Evolutionary conservation across 1,140 invertebrate species (phyloP), one percentile per base, ranked within the genome.

Genomic region (Spodoptera litura): DNA sequence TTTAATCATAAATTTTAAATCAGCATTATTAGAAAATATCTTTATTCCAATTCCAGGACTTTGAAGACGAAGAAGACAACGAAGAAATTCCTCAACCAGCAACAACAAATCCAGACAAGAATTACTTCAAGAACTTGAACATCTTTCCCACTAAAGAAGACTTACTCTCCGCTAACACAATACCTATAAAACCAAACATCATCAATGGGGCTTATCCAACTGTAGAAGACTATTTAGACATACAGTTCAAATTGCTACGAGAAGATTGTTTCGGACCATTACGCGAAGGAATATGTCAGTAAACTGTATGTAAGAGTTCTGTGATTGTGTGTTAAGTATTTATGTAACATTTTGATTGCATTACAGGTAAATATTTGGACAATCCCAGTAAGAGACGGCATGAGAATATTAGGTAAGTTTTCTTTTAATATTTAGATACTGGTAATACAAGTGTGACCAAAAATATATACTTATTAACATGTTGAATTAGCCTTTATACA

Each of bases 231-330:
- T 94, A 94, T 61, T 78, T 93, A 10, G 91, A 94, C 38, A 44
- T 93, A 38, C 93, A 94, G 72, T 93, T 94, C 61, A 91, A 90
- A 71, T 82, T 94, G 53, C 73, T 94, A 27, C 81, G 93, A 77
- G 92, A 94, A 86, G 93, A 94, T 56, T 93, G 85, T 49, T 93
- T 89, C 81, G 91, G 91, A 27, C 90, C 93, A 49, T 79, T 94
- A 8, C 77, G 90, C 78, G 92, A 93, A 85, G 92, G 93, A 86
- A 89, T 94, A 89, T 83, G 93, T 94, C 81, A 83, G 92, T 91
- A 89, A 88, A 83, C 38, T 78, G 70, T 58, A 56, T 80, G 6
- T 73, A 53, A 55, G 53, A 12, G 15, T 9, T 56, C 38, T 51
- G 8, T 38, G n/a, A 12, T 66, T 66, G 55, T 72, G 53, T 62